These are phyloP conservation scores for Trilocha varians DNA, from an alignment of 2,888 invertebrate genomes.

Conservation along the genomic window DNA sequence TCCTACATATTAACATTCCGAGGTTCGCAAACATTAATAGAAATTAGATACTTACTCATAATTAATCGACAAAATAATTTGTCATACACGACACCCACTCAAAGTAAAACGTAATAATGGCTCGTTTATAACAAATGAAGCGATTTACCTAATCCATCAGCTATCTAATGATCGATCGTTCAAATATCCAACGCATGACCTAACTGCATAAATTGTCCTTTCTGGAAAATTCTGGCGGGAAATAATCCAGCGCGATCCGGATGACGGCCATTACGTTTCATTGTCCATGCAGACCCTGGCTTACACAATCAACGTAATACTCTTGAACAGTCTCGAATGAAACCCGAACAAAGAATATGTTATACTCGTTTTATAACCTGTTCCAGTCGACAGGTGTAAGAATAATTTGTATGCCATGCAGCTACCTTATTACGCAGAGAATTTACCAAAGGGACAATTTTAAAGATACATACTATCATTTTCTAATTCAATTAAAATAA, in stretches of 20 bases:
- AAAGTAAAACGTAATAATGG: neutral
- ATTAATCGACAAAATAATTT: neutral
- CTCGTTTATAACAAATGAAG: neutral
- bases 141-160: neutral
- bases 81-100: neutral
- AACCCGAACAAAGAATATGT: constrained; percentile 4
- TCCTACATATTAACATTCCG: too few relatives aligned
- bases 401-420: too few relatives aligned
- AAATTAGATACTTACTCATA: neutral
- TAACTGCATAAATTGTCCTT: constrained; percentile 14
- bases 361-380: constrained; percentile 1
- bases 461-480: too few relatives aligned
- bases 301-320: constrained; percentile 34
- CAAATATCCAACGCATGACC: neutral
- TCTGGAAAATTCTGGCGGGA: constrained; percentile 66
- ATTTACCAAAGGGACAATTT: too few relatives aligned
- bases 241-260: constrained; percentile 38
- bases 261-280: constrained; percentile 49
- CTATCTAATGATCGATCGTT: neutral
- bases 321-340: constrained; percentile 15
- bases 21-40: too few relatives aligned
- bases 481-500: too few relatives aligned
- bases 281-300: constrained; percentile 25
- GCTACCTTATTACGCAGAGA: too few relatives aligned
- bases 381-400: neutral